Percentiles rank a stretch among this genome's conserved stretches.
These are phyloP conservation scores for Muscicapa adusta DNA, from an alignment of 2,113 vertebrate species.

Conservation along the genomic window DNA sequence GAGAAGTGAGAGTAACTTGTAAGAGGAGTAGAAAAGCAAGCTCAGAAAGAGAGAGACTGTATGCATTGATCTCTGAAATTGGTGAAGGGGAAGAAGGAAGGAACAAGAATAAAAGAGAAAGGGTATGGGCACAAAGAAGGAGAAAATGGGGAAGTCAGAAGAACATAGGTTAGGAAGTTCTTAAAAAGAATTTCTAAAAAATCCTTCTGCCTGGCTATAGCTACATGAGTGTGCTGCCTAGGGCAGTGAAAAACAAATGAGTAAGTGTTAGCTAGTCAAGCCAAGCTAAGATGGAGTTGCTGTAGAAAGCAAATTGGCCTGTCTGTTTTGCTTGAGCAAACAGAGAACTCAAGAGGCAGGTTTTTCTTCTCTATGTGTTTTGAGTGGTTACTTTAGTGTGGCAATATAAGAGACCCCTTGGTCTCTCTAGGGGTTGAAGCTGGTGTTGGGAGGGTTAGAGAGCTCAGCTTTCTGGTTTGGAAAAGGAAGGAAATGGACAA, in stretches of 20 bases:
- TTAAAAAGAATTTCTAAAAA: background rate
- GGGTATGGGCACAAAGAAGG: background rate
- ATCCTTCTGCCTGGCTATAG: background rate
- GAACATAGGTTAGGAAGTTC: background rate
- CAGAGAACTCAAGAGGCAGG: background rate
- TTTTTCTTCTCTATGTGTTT: conserved; percentile 15
- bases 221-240: background rate
- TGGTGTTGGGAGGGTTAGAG: background rate
- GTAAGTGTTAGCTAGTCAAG: background rate
- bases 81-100: background rate
- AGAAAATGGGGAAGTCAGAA: background rate
- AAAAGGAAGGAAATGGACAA: conserved; percentile 43
- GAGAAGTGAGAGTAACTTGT: background rate
- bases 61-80: background rate
- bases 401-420: background rate
- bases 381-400: conserved; percentile 30
- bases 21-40: background rate
- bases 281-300: background rate
- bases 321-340: background rate
- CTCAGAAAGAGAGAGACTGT: background rate
- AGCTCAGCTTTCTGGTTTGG: conserved; percentile 28
- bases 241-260: background rate
- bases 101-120: background rate
- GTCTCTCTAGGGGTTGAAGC: background rate
- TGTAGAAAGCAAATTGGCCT: background rate